Conservation (phyloP, 2,113 vertebrate genomes). For the Eubucco bourcierii region DNA sequence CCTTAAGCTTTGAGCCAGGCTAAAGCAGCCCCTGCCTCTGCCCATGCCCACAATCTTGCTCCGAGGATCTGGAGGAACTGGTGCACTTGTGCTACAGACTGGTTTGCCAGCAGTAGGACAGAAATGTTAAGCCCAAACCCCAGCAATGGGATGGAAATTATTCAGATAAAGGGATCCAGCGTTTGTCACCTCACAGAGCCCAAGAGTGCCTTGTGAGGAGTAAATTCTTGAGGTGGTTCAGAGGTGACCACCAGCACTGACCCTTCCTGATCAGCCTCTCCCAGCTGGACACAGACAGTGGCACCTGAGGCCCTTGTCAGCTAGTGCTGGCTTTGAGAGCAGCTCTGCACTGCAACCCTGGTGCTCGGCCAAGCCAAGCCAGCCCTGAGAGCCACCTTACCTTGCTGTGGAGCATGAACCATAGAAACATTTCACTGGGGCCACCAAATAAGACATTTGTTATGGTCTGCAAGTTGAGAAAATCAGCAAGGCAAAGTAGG, state of each 20-base stretch:
- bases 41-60: not conserved
- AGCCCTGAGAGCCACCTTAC: not conserved
- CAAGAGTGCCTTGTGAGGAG: too few species aligned
- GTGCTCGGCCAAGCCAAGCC: not conserved
- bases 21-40: not conserved
- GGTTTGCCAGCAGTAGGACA: not conserved
- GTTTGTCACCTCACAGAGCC: too few species aligned
- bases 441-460: not conserved
- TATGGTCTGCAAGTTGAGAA: not conserved
- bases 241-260: not conserved
- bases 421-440: not conserved
- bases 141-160: too few species aligned
- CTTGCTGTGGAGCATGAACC: accelerated
- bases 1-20: not conserved
- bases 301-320: not conserved
- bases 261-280: not conserved
- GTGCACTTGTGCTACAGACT: not conserved
- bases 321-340: not conserved
- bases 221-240: not conserved
- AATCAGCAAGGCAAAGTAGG: not conserved
- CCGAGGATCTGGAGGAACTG: not conserved
- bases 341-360: not conserved
- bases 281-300: not conserved
- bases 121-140: not conserved
- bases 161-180: too few species aligned